phyloP scores from a whole-genome alignment of 2,888 invertebrate species.

The Lasioglossum morio region DNA sequence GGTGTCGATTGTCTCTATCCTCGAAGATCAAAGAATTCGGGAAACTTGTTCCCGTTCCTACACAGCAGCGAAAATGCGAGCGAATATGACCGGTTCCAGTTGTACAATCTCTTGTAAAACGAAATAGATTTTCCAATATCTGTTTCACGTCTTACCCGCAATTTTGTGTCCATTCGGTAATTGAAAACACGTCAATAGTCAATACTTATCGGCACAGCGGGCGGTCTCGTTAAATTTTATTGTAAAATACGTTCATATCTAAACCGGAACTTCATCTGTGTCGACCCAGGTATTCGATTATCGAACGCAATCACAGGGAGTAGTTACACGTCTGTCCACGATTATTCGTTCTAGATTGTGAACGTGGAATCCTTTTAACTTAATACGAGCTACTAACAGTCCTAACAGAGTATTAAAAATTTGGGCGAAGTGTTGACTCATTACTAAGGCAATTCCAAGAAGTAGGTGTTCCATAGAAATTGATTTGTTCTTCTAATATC shows the following conservation, averaged over 20 bases:
- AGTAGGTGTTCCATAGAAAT: no score
- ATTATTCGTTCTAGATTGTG: background rate
- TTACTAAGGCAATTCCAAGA: background rate
- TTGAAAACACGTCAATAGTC: slow-evolving; percentile 31
- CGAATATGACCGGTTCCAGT: background rate
- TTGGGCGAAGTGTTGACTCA: background rate
- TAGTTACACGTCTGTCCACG: background rate
- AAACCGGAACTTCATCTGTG: slow-evolving; percentile 10
- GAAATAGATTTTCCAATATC: slow-evolving; percentile 34
- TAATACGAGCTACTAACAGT: background rate
- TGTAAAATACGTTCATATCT: slow-evolving; percentile 12
- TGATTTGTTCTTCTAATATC: no score
- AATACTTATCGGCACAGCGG: slow-evolving; percentile 26
- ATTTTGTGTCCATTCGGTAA: background rate
- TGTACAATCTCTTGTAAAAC: background rate
- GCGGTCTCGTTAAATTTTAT: slow-evolving; percentile 32
- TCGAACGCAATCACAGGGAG: background rate
- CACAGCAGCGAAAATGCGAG: slow-evolving; percentile 2
- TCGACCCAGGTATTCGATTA: background rate
- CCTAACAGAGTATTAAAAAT: background rate
- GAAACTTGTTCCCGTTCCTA: background rate
- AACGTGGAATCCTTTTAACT: background rate
- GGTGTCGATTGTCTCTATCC: slow-evolving; percentile 1
- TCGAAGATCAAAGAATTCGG: background rate
- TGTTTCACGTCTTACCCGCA: slow-evolving; percentile 10